Evolutionary conservation across 2,113 vertebrate genomes (phyloP), one percentile per base, ranked within the genome.

Genomic region (Irena cyanogastra): DNA sequence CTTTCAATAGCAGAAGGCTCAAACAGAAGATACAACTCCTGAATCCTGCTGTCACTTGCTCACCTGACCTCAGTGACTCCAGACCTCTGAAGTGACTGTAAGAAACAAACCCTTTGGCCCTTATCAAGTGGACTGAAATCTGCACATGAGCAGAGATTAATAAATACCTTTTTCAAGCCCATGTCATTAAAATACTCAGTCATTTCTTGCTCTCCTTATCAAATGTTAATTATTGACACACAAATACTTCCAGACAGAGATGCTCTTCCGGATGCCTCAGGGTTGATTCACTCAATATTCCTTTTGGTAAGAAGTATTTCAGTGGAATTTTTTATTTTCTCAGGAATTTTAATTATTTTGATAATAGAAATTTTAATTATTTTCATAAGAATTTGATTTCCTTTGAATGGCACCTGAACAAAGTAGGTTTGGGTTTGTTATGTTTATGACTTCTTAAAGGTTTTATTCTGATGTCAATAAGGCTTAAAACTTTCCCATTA

Each of bases 401-500:
- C 53, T 17, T 72, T 72, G 44, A 91, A 83, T 41, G 16, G 33
- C 30, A 91, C 35, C 30, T 70, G 28, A 87, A 83, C 24, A 63
- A 86, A 85, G 35, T n/a, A 10, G 3, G 20, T 56, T 76, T 78
- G 12, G 47, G 7, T 63, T 91, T 79, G 14, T 76, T 92, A 39
- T 30, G 57, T 7, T 13, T 49, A 44, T 69, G 63, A 53, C 31
- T 65, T 86, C 14, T 74, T 78, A 66, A 72, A 77, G 54, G 24
- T 47, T 83, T 83, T 71, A 71, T 69, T 85, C 63, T 83, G 74
- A 31, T 56, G 31, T 66, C 87, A 90, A 4, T 70, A 77, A 93
- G 44, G 75, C 44, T 94, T 77, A 88, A 93, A 96, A 89, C 68
- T 96, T 86, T 66, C 47, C 72, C 74, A 95, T 94, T 91, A 94